Percentiles rank a stretch among this genome's conserved stretches.
phyloP scores from a whole-genome alignment of 2,113 vertebrate species.

The Peromyscus californicus region DNA sequence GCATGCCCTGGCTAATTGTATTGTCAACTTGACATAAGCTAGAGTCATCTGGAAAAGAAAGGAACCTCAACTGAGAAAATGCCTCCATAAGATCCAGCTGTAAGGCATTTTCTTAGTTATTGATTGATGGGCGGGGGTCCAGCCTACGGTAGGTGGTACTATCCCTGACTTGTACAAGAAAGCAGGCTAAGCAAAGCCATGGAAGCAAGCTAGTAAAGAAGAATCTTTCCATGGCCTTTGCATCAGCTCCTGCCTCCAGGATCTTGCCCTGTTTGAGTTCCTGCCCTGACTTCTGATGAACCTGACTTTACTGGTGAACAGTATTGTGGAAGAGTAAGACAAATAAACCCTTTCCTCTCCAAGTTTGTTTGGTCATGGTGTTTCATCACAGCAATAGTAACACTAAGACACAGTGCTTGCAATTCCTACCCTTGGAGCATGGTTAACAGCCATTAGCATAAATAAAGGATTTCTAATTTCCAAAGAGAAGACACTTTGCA shows the following conservation, averaged over 20 bases:
- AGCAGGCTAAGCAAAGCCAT: background rate
- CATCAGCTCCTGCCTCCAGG: background rate
- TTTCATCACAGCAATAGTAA: background rate
- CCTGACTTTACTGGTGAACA: background rate
- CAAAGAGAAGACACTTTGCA: constrained; percentile 16
- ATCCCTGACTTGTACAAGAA: background rate
- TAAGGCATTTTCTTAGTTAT: background rate
- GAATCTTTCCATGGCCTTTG: background rate
- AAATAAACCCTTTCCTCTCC: background rate
- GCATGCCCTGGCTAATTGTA: background rate
- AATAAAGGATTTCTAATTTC: constrained; percentile 29
- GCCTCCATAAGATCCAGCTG: background rate
- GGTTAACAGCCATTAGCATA: constrained; percentile 8
- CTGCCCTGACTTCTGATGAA: background rate
- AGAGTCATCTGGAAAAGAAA: background rate
- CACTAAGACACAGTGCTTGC: background rate
- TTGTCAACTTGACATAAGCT: background rate
- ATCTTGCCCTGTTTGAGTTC: background rate
- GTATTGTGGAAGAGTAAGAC: background rate
- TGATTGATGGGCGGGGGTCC: background rate
- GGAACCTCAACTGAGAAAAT: background rate
- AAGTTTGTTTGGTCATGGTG: background rate
- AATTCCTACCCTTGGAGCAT: background rate
- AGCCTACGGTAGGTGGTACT: no score
- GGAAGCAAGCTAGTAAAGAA: background rate